Conservation (phyloP, 2,113 vertebrate species). For the Protomyctophum bolini region DNA sequence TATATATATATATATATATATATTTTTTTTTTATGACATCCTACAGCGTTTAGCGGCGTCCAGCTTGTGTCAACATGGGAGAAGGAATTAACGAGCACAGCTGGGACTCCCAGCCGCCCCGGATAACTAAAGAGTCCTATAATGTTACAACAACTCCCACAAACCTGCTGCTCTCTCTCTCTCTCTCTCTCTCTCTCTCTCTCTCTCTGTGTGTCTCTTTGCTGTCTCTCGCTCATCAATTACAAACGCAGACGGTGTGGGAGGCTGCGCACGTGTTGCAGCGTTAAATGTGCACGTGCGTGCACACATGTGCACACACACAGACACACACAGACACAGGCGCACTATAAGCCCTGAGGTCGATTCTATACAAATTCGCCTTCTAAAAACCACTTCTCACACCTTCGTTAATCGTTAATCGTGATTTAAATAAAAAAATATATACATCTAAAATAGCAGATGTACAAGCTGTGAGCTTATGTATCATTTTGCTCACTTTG, state of each 20-base stretch:
- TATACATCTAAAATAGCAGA: no score
- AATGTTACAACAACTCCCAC: conserved; percentile 30
- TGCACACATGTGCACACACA: not conserved
- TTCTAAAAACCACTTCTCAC: conserved; percentile 17
- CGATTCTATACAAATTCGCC: not conserved
- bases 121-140: conserved; percentile 35
- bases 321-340: not conserved
- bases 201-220: conserved; percentile 26
- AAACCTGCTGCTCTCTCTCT: conserved; percentile 29
- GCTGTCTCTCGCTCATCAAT: conserved; percentile 25
- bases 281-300: not conserved
- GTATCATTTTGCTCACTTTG: no score
- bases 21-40: conserved; percentile 14
- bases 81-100: conserved; percentile 61
- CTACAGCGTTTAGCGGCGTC: conserved; percentile 18
- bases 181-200: conserved; percentile 30
- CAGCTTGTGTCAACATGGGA: conserved; percentile 41
- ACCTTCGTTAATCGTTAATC: not conserved
- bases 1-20: no score
- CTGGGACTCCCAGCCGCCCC: conserved; percentile 49
- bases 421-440: no score
- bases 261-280: not conserved
- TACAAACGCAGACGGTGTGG: conserved; percentile 13
- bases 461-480: no score
- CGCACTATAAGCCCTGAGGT: not conserved